These are phyloP conservation scores for Hypotaenidia okinawae DNA, from an alignment of 2,797 vertebrate genomes.

Conservation along the genomic window DNA sequence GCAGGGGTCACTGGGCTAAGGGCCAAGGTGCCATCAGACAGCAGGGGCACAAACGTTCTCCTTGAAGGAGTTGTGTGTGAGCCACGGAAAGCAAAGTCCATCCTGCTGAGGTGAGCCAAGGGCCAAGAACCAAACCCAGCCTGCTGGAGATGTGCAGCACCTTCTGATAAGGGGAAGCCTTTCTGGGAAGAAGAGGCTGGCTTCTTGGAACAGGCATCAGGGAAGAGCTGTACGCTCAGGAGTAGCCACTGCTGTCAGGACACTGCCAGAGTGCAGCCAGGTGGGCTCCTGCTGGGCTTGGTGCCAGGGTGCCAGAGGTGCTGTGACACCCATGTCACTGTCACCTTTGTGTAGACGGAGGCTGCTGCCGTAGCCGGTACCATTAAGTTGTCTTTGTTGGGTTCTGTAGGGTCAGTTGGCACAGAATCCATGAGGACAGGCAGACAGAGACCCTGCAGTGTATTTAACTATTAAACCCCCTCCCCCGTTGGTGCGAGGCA, in stretches of 20 bases:
- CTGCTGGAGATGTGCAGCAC: background rate
- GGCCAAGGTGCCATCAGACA: background rate
- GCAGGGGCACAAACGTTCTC: background rate
- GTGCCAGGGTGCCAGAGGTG: background rate
- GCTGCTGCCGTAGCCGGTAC: background rate
- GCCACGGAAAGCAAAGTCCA: fast-evolving
- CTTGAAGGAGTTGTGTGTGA: background rate
- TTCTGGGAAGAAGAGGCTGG: fast-evolving
- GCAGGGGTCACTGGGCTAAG: background rate
- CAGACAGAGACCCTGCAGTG: background rate
- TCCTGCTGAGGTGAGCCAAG: background rate
- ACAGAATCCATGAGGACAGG: fast-evolving
- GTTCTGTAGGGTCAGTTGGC: background rate
- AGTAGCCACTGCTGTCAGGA: background rate
- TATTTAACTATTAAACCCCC: no score
- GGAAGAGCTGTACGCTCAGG: fast-evolving
- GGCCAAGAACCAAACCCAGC: background rate
- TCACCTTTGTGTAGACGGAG: background rate
- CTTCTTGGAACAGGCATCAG: background rate
- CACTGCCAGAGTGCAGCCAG: background rate
- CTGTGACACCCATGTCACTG: fast-evolving
- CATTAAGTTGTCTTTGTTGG: fast-evolving
- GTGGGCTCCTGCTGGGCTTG: background rate
- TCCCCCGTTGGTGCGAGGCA: background rate
- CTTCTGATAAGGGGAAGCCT: background rate